Evolutionary conservation across 2,888 invertebrate genomes (phyloP).

Genomic region (Cacoxenus indagator): DNA sequence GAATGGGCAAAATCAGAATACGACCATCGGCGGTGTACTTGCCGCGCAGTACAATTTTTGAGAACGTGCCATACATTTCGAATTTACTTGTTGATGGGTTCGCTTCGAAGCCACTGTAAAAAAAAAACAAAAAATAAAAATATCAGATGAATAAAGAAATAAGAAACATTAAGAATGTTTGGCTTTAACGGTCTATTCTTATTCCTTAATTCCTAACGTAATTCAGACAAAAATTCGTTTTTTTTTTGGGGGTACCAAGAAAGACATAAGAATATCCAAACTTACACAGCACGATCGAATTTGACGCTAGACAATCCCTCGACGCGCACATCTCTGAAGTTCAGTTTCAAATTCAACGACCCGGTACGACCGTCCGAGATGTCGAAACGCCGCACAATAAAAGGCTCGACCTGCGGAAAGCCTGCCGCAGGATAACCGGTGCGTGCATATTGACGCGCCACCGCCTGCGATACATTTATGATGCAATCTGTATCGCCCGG

Average conservation of each 20-base stretch:
- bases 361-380: constrained; percentile 64
- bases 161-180: background rate
- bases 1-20: constrained; percentile 71
- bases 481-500: constrained; percentile 64
- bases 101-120: constrained; percentile 60
- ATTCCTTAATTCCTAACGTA: background rate
- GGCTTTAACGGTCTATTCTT: background rate
- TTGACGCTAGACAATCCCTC: constrained; percentile 63
- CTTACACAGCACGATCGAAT: constrained; percentile 68
- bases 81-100: constrained; percentile 67
- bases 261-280: background rate
- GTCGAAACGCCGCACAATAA: constrained; percentile 62
- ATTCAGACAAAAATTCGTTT: too few relatives aligned
- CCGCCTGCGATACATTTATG: constrained; percentile 52
- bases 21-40: constrained; percentile 70
- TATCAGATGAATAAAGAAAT: background rate
- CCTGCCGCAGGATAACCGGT: constrained; percentile 62
- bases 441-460: constrained; percentile 60
- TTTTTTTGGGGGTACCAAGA: background rate
- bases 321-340: constrained; percentile 65
- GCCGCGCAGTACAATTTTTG: constrained; percentile 59
- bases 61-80: constrained; percentile 65
- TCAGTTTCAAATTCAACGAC: constrained; percentile 64
- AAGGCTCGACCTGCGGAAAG: constrained; percentile 67
- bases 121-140: background rate